Evolutionary conservation across 2,797 vertebrate genomes (phyloP).

Genomic region (Esox masquinongy): DNA sequence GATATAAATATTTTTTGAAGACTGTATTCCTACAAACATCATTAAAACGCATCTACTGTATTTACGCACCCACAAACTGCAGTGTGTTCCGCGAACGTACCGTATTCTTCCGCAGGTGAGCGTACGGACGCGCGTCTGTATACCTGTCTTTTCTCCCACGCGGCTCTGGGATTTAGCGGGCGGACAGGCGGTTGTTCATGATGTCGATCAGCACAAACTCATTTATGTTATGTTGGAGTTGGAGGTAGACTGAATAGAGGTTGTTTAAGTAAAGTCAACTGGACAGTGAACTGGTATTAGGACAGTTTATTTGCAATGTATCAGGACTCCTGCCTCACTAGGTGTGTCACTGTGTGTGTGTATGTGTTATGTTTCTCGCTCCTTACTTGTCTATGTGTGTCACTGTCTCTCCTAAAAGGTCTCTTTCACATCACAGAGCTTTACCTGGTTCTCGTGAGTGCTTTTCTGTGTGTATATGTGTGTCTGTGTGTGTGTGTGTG

Average conservation of each 20-base stretch:
- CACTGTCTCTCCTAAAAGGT: slow-evolving; percentile 2
- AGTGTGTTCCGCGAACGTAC: not conserved
- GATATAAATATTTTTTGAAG: not conserved
- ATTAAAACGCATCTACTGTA: not conserved
- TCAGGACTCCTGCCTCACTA: not conserved
- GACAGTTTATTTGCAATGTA: not conserved
- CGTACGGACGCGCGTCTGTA: not conserved
- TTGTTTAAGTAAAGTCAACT: no score
- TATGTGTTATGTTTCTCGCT: not conserved
- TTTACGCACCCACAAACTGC: not conserved
- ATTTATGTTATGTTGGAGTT: not conserved
- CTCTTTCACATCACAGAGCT: not conserved
- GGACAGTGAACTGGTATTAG: no score
- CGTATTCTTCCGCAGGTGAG: not conserved
- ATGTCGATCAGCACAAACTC: not conserved
- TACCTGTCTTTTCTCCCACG: not conserved
- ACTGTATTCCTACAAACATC: not conserved
- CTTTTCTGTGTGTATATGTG: not conserved
- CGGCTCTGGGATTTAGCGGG: not conserved
- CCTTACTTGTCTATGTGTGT: not conserved
- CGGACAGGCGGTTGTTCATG: not conserved
- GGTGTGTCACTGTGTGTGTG: not conserved
- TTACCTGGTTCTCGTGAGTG: not conserved
- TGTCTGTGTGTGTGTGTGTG: slow-evolving; percentile 13
- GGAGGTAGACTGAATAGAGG: not conserved